Evolutionary conservation across 1,140 invertebrate genomes (phyloP).

Genomic region (Andrena cerasifolii): DNA sequence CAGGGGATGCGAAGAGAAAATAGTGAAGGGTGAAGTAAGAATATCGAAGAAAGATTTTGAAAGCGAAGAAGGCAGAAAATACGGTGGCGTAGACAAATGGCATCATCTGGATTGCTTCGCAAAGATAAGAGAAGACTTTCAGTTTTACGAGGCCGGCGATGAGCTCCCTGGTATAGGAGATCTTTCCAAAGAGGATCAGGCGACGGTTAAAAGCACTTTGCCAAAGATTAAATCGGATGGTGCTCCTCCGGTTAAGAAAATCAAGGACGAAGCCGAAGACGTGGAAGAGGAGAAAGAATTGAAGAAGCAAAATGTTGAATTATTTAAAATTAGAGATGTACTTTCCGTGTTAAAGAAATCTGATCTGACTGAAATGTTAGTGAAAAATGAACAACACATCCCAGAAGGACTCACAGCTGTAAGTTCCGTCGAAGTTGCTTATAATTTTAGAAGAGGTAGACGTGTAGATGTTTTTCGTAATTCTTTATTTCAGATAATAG

Average conservation of each 20-base stretch:
- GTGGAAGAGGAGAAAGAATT: slow-evolving; percentile 83
- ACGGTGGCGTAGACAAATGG: slow-evolving; percentile 92
- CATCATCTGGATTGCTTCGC: slow-evolving; percentile 97
- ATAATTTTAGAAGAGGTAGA: not conserved
- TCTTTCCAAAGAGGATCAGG: slow-evolving; percentile 90
- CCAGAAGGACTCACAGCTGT: slow-evolving; percentile 86
- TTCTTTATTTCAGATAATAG: slow-evolving; percentile 85
- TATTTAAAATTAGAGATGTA: slow-evolving; percentile 88
- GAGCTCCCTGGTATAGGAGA: slow-evolving; percentile 88
- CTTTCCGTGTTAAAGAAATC: slow-evolving; percentile 79
- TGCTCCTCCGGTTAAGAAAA: slow-evolving; percentile 85
- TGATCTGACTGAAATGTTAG: slow-evolving; percentile 86
- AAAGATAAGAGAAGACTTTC: slow-evolving; percentile 88
- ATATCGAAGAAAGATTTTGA: slow-evolving; percentile 94
- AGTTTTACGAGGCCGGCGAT: slow-evolving; percentile 89
- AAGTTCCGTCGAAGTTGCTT: slow-evolving; percentile 66
- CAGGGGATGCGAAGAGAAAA: slow-evolving; percentile 92
- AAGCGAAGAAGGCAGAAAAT: slow-evolving; percentile 89
- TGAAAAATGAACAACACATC: slow-evolving; percentile 52
- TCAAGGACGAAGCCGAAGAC: slow-evolving; percentile 85
- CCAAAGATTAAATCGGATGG: slow-evolving; percentile 86
- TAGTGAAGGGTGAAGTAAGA: slow-evolving; percentile 91
- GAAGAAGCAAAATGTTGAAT: slow-evolving; percentile 90
- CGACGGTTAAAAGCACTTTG: slow-evolving; percentile 86
- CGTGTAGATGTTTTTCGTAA: not conserved